These are phyloP conservation scores for Reticulitermes lucifugus DNA, from an alignment of 2,888 invertebrate species.

Conservation along the genomic window DNA sequence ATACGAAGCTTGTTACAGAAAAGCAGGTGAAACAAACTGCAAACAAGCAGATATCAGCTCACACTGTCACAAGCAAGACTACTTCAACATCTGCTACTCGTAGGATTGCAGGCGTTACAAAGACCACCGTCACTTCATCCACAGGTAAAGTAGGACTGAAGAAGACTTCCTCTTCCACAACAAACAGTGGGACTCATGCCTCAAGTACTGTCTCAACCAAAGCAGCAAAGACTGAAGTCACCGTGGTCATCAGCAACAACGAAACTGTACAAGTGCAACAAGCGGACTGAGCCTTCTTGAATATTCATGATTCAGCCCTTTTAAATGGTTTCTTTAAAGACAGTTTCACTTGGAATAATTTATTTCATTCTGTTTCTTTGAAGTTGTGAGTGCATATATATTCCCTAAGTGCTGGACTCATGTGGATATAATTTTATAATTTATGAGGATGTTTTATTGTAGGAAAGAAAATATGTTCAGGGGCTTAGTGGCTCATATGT, in stretches of 20 bases:
- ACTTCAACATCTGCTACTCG: slow-evolving; percentile 56
- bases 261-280: slow-evolving; percentile 25
- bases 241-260: slow-evolving; percentile 3
- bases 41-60: slow-evolving; percentile 74
- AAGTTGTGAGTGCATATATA: neutral
- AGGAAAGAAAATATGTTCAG: neutral
- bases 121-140: neutral
- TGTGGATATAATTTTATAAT: too few relatives aligned
- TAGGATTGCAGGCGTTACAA: slow-evolving; percentile 45
- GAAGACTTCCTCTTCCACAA: neutral
- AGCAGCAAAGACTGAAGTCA: slow-evolving; percentile 24
- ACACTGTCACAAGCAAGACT: slow-evolving; percentile 62
- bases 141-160: slow-evolving; percentile 9
- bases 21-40: slow-evolving; percentile 77
- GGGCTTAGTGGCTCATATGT: neutral
- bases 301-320: neutral
- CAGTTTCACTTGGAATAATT: slow-evolving; percentile 37
- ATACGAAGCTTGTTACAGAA: slow-evolving; percentile 60
- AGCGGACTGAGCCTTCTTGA: neutral
- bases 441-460: neutral
- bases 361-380: neutral
- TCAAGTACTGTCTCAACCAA: neutral
- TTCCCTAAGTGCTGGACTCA: neutral
- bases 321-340: slow-evolving; percentile 34
- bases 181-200: neutral